Conservation (phyloP, 2,888 invertebrate genomes). For the Lochmaea capreae region DNA sequence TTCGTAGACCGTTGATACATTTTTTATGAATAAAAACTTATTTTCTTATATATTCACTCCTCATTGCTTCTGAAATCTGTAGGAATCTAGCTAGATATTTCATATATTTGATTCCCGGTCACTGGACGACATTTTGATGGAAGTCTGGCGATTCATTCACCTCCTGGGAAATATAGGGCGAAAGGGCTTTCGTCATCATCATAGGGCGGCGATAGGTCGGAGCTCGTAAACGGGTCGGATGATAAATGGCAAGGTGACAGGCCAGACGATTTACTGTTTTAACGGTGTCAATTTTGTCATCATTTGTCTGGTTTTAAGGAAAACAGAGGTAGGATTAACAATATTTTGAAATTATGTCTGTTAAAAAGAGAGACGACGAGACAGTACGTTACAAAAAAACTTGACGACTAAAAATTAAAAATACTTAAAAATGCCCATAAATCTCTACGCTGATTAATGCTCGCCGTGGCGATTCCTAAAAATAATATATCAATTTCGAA, state of each 20-base stretch:
- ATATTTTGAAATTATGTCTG: not conserved
- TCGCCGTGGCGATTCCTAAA: constrained; percentile 39
- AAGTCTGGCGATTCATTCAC: constrained; percentile 52
- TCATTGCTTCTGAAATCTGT: constrained; percentile 8
- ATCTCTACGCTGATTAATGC: constrained; percentile 37
- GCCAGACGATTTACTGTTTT: constrained; percentile 51
- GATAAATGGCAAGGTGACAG: constrained; percentile 53
- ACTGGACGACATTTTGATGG: constrained; percentile 56
- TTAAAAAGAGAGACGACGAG: not conserved
- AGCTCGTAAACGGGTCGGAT: constrained; percentile 26
- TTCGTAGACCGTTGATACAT: not conserved
- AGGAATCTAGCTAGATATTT: constrained; percentile 15
- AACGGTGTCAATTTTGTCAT: constrained; percentile 49
- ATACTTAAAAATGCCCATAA: constrained; percentile 31
- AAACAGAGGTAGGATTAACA: not conserved
- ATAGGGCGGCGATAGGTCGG: constrained; percentile 33
- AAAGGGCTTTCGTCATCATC: constrained; percentile 31
- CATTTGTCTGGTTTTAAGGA: constrained; percentile 25
- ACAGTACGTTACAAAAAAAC: constrained; percentile 9
- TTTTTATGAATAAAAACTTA: not conserved
- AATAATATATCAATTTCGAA: constrained; percentile 56
- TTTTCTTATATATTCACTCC: constrained; percentile 14
- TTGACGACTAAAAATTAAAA: not conserved
- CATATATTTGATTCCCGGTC: constrained; percentile 40
- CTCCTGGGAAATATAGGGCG: constrained; percentile 50